Conservation (phyloP, 2,113 vertebrate species). For the Scomber scombrus region DNA sequence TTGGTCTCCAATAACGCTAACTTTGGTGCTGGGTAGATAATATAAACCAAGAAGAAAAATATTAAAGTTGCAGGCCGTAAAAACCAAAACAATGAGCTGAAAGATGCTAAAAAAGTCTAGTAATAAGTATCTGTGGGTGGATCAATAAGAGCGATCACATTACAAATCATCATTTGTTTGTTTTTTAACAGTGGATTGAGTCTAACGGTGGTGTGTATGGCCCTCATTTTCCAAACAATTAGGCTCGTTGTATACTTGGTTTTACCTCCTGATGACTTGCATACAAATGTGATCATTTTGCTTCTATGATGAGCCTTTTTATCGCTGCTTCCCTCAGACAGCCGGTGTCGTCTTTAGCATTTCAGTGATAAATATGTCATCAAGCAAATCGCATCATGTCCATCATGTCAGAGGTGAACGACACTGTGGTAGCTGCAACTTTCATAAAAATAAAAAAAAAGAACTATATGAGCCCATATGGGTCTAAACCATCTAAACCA, state of each 20-base stretch:
- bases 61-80: too few species aligned
- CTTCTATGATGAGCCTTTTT: conserved; percentile 21
- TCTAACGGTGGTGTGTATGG: background rate
- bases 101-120: too few species aligned
- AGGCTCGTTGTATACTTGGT: background rate
- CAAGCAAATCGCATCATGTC: conserved; percentile 40
- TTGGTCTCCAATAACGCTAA: too few species aligned
- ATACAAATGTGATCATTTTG: conserved; percentile 20
- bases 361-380: conserved; percentile 43
- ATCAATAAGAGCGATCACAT: too few species aligned
- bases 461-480: conserved; percentile 34
- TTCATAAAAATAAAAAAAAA: conserved; percentile 32
- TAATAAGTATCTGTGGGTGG: too few species aligned
- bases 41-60: too few species aligned
- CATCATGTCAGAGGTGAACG: conserved; percentile 47
- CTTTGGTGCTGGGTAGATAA: too few species aligned
- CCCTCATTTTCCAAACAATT: background rate
- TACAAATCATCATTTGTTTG: too few species aligned
- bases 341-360: conserved; percentile 12
- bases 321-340: conserved; percentile 19
- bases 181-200: background rate
- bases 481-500: conserved; percentile 14
- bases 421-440: conserved; percentile 19
- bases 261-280: conserved; percentile 7
- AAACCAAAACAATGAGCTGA: too few species aligned